Conservation (phyloP, 2,113 vertebrate species). For the Varanus salvator region DNA sequence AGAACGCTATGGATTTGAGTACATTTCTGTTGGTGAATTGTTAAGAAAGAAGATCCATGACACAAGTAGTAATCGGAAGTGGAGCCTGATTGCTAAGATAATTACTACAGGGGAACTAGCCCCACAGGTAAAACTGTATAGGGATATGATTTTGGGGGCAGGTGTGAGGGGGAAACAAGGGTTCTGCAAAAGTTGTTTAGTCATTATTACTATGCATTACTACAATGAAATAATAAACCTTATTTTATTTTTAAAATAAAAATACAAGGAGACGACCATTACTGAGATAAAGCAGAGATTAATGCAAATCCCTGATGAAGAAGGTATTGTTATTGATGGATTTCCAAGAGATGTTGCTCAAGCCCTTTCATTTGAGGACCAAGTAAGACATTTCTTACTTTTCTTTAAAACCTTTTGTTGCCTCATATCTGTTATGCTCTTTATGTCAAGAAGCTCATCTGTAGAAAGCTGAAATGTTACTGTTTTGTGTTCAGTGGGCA, state of each 20-base stretch:
- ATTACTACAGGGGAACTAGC: constrained; percentile 98
- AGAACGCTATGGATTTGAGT: constrained; percentile 94
- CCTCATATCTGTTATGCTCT: constrained; percentile 32
- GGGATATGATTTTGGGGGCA: background rate
- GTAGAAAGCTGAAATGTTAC: constrained; percentile 43
- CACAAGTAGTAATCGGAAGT: constrained; percentile 96
- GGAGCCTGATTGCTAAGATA: constrained; percentile 98
- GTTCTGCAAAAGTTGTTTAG: background rate
- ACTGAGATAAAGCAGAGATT: constrained; percentile 98
- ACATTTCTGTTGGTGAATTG: constrained; percentile 95
- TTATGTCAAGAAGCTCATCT: constrained; percentile 40
- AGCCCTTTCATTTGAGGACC: constrained; percentile 97
- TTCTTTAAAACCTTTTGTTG: constrained; percentile 47
- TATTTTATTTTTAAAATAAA: constrained; percentile 41
- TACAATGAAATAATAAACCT: constrained; percentile 25
- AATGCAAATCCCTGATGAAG: constrained; percentile 97
- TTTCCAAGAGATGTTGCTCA: constrained; percentile 97
- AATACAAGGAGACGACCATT: constrained; percentile 95
- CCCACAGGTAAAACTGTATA: constrained; percentile 87
- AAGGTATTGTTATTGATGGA: constrained; percentile 95
- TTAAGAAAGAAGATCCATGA: constrained; percentile 97
- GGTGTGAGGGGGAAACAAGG: background rate
- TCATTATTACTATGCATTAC: background rate
- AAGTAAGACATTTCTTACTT: constrained; percentile 82
- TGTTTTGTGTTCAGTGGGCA: constrained; percentile 44